Evolutionary conservation across 2,113 vertebrate species (phyloP).

Genomic region (Candoia aspera): DNA sequence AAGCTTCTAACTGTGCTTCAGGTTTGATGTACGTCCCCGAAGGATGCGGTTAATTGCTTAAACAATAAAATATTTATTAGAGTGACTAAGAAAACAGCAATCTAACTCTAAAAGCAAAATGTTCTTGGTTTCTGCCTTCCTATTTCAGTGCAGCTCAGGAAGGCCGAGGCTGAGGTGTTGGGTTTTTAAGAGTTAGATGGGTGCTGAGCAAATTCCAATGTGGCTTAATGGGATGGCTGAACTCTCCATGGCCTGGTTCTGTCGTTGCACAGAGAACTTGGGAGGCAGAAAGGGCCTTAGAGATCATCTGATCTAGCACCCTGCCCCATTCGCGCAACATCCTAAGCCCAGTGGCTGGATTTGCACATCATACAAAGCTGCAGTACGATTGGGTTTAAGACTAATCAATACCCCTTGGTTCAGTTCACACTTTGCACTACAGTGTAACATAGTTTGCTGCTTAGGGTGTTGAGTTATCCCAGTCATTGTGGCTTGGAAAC

Average conservation of each 20-base stretch:
- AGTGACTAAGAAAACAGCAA: neutral
- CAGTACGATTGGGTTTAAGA: too few species aligned
- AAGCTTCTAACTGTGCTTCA: neutral
- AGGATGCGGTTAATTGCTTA: constrained; percentile 1
- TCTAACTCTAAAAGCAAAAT: neutral
- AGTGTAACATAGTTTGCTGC: too few species aligned
- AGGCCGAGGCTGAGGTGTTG: neutral
- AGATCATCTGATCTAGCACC: too few species aligned
- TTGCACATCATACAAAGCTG: too few species aligned
- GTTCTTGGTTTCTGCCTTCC: neutral
- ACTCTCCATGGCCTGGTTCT: neutral
- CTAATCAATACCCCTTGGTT: too few species aligned
- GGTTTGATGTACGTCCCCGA: neutral
- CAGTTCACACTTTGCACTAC: too few species aligned
- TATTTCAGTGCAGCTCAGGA: neutral
- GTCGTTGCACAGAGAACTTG: too few species aligned
- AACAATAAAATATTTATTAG: neutral
- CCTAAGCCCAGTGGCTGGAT: too few species aligned
- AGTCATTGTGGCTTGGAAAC: too few species aligned
- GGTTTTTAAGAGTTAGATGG: neutral
- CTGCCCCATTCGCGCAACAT: too few species aligned
- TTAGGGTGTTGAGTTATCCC: too few species aligned
- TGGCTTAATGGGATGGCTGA: neutral
- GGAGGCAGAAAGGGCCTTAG: too few species aligned
- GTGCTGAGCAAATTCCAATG: neutral